Evolutionary conservation across 2,888 invertebrate species (phyloP).

Genomic region (Byasa hedistus): DNA sequence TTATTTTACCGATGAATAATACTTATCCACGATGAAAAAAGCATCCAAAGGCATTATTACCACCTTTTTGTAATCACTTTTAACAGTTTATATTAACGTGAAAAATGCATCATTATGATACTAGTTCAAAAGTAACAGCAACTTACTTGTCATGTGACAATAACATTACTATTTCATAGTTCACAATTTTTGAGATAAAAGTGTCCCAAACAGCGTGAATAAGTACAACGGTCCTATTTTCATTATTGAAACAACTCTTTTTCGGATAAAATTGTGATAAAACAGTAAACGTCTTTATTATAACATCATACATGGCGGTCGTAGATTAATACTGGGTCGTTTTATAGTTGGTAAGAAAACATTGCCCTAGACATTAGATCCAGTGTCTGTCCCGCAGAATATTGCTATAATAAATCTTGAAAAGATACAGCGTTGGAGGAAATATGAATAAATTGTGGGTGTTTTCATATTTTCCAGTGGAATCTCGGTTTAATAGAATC

Average conservation of each 20-base stretch:
- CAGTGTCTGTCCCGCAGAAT: conserved; percentile 48
- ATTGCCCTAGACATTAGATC: conserved; percentile 50
- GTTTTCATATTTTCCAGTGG: conserved; percentile 25
- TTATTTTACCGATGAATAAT: too few species aligned
- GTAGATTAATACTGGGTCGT: conserved; percentile 34
- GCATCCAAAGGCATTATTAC: too few species aligned
- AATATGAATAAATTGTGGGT: conserved; percentile 28
- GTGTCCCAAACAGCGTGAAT: not conserved
- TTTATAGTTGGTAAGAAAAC: conserved; percentile 41
- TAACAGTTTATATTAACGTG: too few species aligned
- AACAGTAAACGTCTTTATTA: conserved; percentile 11
- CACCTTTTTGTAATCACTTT: too few species aligned
- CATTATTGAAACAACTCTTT: not conserved
- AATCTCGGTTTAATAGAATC: conserved; percentile 23
- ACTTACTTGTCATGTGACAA: too few species aligned
- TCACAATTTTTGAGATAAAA: not conserved
- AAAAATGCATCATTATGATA: too few species aligned
- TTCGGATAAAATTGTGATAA: not conserved
- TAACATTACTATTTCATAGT: too few species aligned
- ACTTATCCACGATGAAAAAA: too few species aligned
- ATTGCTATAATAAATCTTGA: conserved; percentile 64
- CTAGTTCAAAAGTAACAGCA: too few species aligned
- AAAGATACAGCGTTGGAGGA: conserved; percentile 25
- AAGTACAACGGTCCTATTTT: not conserved
- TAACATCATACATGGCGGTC: conserved; percentile 6